Evolutionary conservation across 2,113 vertebrate genomes (phyloP).

Genomic region (Taxidea taxus): DNA sequence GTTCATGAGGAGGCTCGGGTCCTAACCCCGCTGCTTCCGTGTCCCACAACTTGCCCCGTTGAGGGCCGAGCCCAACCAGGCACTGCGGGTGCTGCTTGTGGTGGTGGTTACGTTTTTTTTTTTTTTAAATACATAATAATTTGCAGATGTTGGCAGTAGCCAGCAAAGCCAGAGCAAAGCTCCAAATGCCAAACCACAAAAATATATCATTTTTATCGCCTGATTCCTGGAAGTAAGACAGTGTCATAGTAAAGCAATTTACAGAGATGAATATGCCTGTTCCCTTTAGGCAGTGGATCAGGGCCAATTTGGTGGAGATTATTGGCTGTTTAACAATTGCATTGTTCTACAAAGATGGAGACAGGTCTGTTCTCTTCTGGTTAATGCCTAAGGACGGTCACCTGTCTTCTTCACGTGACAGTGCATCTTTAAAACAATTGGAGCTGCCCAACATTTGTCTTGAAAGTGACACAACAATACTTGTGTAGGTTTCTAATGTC

Average conservation of each 20-base stretch:
- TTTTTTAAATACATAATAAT: conserved; percentile 72
- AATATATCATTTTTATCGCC: conserved; percentile 76
- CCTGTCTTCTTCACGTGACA: background rate
- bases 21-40: conserved; percentile 30
- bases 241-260: background rate
- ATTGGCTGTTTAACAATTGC: rapidly evolving
- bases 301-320: background rate
- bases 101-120: conserved; percentile 13
- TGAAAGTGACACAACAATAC: rapidly evolving
- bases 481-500: background rate
- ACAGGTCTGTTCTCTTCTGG: background rate
- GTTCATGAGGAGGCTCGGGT: conserved; percentile 60
- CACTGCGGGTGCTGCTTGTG: conserved; percentile 60
- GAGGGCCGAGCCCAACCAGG: conserved; percentile 56
- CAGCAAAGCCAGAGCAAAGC: conserved; percentile 64
- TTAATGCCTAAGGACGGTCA: background rate
- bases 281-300: background rate
- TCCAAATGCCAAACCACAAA: conserved; percentile 83
- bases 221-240: conserved; percentile 83
- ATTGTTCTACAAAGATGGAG: background rate
- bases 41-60: conserved; percentile 50
- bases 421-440: background rate
- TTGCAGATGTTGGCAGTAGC: conserved; percentile 83
- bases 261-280: background rate
- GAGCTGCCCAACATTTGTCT: background rate